Base-by-base conservation (phyloP, 1,140 invertebrate species). In the Piezodorus guildinii region DNA sequence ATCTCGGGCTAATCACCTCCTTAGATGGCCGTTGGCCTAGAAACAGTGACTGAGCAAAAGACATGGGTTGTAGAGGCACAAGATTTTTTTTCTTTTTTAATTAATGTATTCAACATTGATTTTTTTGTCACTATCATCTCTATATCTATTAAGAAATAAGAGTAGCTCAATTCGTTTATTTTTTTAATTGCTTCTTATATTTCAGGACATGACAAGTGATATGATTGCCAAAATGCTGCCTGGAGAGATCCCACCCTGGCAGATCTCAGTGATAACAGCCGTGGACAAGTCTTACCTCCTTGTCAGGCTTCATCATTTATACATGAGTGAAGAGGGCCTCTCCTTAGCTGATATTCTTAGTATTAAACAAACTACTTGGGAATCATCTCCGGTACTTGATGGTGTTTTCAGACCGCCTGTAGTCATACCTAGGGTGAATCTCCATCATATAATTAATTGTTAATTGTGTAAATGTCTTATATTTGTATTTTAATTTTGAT, bases 141-240 rank as follows among this genome's bases (percentile, higher is more conserved):
- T n/a, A n/a, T n/a, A n/a, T n/a, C n/a, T n/a, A n/a, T n/a, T n/a
- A n/a, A n/a, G n/a, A n/a, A n/a, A n/a, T n/a, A n/a, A n/a, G n/a
- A n/a, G n/a, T n/a, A n/a, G n/a, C n/a, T n/a, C n/a, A n/a, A n/a
- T n/a, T n/a, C n/a, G n/a, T n/a, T n/a, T n/a, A n/a, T n/a, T n/a
- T n/a, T n/a, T n/a, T n/a, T n/a, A n/a, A n/a, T n/a, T n/a, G 12
- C 12, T 12, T 39, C 34, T 39, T 39, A 12, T 39, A 66, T 77
- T 77, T 67, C 77, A 90, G 84, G 86, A 88, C 54, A 87, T 83
- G 71, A 80, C 90, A 6, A 89, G 85, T 68, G 86, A 88, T 39
- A 78, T 86, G 16, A 82, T 88, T n/a, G 82, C 84, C 4, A 89
- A 88, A 73, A 86, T 85, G 69, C 78, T 90, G 30, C 68, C 69